phyloP scores from a whole-genome alignment of 2,797 vertebrate species.

The Neosilurus mollespiculum region DNA sequence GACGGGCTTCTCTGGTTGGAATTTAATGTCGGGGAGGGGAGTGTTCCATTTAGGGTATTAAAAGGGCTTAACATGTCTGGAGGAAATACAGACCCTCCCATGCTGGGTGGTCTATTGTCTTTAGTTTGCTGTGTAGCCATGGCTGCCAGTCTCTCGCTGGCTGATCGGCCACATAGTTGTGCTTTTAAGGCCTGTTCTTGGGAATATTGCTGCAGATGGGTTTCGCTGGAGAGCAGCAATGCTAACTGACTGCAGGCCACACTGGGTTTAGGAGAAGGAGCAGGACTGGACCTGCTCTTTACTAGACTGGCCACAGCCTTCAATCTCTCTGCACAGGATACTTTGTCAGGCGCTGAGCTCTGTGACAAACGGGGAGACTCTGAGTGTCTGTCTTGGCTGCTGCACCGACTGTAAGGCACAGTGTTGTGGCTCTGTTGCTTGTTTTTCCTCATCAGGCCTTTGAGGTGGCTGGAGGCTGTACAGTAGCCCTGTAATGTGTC shows the following conservation, averaged over 20 bases:
- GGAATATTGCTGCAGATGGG: slow-evolving; percentile 97
- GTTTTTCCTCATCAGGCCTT: slow-evolving; percentile 92
- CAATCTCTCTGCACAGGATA: slow-evolving; percentile 91
- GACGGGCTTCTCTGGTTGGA: slow-evolving; percentile 76
- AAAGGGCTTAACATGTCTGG: slow-evolving; percentile 81
- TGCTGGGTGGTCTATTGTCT: slow-evolving; percentile 82
- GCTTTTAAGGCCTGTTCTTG: slow-evolving; percentile 95
- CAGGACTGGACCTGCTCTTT: slow-evolving; percentile 91
- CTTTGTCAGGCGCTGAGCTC: slow-evolving; percentile 78
- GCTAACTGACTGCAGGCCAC: slow-evolving; percentile 96
- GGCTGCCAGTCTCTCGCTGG: slow-evolving; percentile 93
- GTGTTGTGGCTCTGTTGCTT: slow-evolving; percentile 87
- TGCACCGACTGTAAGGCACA: slow-evolving; percentile 80
- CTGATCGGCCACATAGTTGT: slow-evolving; percentile 89
- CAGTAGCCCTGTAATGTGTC: slow-evolving; percentile 87
- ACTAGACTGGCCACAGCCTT: slow-evolving; percentile 97
- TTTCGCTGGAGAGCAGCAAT: slow-evolving; percentile 95
- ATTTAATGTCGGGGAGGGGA: slow-evolving; percentile 70
- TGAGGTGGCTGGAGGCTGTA: slow-evolving; percentile 90
- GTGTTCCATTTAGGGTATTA: slow-evolving; percentile 79
- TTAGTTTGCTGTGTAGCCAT: slow-evolving; percentile 86
- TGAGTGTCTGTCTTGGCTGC: slow-evolving; percentile 78
- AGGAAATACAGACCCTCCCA: slow-evolving; percentile 71
- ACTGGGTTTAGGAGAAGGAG: slow-evolving; percentile 93
- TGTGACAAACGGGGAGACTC: slow-evolving; percentile 84